Base-by-base conservation (phyloP, 2,113 vertebrate genomes). In the Mesocricetus auratus region DNA sequence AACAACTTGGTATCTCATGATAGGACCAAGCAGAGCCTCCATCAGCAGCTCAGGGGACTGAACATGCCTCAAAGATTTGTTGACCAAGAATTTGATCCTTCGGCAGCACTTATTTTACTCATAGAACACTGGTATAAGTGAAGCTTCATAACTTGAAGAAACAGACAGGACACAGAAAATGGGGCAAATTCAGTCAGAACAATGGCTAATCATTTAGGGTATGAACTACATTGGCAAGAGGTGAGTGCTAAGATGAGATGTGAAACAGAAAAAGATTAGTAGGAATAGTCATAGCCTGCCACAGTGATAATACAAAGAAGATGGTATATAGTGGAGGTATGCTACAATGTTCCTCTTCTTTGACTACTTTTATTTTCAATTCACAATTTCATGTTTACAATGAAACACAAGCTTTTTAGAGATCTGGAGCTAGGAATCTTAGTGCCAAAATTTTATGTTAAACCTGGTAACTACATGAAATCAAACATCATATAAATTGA, bases 321-420 rank as follows among this genome's bases (percentile, higher is more conserved):
- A 75, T 56, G 22, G 66, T 19, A 9, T 42, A 42, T 87, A 77
- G 83, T 79, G 60, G 8, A 94, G 8, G 26, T 77, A 31, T 6
- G 15, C 58, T 82, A 36, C n/a, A 87, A 36, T 39, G 56, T 16
- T 75, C 31, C 56, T 78, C 17, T 36, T 50, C 9, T 29, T 56
- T 64, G 29, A 3, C 4, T 45, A 4, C 39, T 60, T 93, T 6
- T 82, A 33, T 94, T 71, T 90, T 94, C 88, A 85, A 53, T 56
- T 71, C 36, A 45, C 33, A 90, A 79, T 50, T 90, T 21, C 19
- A 92, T 31, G 39, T 85, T 88, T 60, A 85, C 90, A 88, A 81
- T 9, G 21, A 93, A 60, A 86, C 82, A 69, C 36, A 56, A 31
- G 82, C 10, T 60, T 86, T 39, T 71, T 50, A 86, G 47, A 83